phyloP scores from a whole-genome alignment of 2,888 invertebrate species.

The Limenitis camilla region DNA sequence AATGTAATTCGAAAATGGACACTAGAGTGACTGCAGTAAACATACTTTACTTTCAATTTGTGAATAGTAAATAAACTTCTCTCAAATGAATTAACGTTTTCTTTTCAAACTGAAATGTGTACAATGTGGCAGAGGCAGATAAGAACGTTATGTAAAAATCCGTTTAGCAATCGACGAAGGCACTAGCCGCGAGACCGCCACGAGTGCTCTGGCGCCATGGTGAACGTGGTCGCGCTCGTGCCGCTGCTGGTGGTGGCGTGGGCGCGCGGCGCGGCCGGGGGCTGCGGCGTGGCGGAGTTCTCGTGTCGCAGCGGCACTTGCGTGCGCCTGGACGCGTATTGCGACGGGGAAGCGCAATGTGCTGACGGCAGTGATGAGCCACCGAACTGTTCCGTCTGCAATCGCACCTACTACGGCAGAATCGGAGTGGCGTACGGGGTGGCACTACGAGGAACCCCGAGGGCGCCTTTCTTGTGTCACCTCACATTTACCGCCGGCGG shows the following conservation, averaged over 20 bases:
- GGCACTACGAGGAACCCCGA: slow-evolving; percentile 82
- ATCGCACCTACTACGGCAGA: slow-evolving; percentile 93
- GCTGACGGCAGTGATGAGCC: slow-evolving; percentile 91
- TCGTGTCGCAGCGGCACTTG: slow-evolving; percentile 78
- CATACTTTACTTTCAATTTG: too few relatives aligned
- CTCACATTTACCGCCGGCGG: slow-evolving; percentile 94
- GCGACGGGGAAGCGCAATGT: slow-evolving; percentile 89
- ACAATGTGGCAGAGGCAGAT: slow-evolving; percentile 1
- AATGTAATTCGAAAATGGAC: too few relatives aligned
- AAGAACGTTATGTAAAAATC: too few relatives aligned
- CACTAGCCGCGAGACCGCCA: not conserved
- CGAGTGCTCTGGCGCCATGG: slow-evolving; percentile 1
- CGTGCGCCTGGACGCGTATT: slow-evolving; percentile 88
- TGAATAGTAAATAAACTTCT: too few relatives aligned
- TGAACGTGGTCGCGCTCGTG: slow-evolving; percentile 6
- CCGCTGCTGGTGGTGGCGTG: slow-evolving; percentile 41
- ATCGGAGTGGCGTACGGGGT: slow-evolving; percentile 87
- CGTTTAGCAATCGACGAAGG: not conserved
- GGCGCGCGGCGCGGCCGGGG: slow-evolving; percentile 45
- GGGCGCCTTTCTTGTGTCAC: slow-evolving; percentile 90
- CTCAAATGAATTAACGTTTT: not conserved
- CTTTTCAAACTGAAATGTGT: slow-evolving; percentile 4
- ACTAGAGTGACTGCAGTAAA: not conserved
- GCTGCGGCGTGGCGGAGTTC: slow-evolving; percentile 57
- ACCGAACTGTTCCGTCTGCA: slow-evolving; percentile 86